phyloP scores from a whole-genome alignment of 2,888 invertebrate species.

The Acanthosoma haemorrhoidale region DNA sequence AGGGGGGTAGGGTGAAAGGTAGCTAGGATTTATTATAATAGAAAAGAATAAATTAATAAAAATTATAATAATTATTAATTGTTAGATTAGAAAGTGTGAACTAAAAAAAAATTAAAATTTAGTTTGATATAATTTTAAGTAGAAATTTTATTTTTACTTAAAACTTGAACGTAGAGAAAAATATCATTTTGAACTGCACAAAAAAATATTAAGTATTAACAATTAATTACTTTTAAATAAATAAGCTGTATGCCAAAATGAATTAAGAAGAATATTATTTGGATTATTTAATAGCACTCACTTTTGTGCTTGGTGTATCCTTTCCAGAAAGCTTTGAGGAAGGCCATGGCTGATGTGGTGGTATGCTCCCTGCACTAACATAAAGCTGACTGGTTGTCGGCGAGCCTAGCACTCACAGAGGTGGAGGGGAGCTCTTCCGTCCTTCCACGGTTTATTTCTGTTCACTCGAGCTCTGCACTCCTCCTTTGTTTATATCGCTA shows the following conservation, averaged over 20 bases:
- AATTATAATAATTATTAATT: too few species aligned
- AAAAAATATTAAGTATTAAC: neutral
- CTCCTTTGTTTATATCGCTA: slow-evolving; percentile 2
- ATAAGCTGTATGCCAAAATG: neutral
- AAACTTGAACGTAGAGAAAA: neutral
- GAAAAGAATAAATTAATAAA: too few species aligned
- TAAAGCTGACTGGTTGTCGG: slow-evolving; percentile 7
- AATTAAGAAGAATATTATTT: neutral
- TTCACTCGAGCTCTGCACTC: slow-evolving; percentile 4
- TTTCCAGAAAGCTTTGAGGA: slow-evolving; percentile 36
- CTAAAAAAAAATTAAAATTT: too few species aligned
- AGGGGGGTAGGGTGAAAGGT: too few species aligned
- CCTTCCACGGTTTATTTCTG: neutral
- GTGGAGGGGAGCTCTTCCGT: slow-evolving; percentile 19
- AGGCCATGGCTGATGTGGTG: slow-evolving; percentile 33
- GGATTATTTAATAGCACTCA: slow-evolving; percentile 25
- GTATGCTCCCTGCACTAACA: neutral
- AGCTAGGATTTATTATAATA: too few species aligned
- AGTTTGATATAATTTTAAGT: too few species aligned
- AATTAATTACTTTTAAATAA: neutral
- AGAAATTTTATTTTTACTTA: neutral
- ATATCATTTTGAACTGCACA: neutral
- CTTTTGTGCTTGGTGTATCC: slow-evolving; percentile 37
- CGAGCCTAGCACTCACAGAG: neutral
- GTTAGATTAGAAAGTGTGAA: too few species aligned